These are phyloP conservation scores for Lucinisca nassula DNA, from an alignment of 2,888 invertebrate species.

Conservation along the genomic window DNA sequence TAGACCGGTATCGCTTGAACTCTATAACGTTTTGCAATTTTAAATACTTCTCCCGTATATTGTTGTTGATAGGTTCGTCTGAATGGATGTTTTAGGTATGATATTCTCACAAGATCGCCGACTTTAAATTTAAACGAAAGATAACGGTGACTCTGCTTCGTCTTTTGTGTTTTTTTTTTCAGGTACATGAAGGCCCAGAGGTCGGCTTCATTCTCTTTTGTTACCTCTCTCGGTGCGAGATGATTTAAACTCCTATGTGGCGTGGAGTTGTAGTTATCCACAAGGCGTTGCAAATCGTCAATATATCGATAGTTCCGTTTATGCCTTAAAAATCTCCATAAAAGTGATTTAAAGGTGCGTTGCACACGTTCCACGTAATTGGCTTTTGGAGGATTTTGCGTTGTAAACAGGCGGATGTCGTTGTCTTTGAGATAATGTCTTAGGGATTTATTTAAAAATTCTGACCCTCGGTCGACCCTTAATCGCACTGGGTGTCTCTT, in stretches of 20 bases:
- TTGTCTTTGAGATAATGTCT: conserved; percentile 17
- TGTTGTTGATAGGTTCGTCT: conserved; percentile 22
- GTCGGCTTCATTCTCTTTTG: conserved; percentile 26
- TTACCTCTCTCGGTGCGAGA: too few relatives aligned
- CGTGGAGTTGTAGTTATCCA: conserved; percentile 12
- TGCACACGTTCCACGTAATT: too few relatives aligned
- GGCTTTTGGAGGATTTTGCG: too few relatives aligned
- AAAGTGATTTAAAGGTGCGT: too few relatives aligned
- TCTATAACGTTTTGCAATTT: neutral
- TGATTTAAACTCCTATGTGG: conserved; percentile 15
- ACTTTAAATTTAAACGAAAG: conserved; percentile 11
- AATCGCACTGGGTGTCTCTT: too few relatives aligned
- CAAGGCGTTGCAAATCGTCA: conserved; percentile 16
- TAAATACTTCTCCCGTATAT: conserved; percentile 15
- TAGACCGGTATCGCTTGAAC: neutral
- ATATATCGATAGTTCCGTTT: conserved; percentile 26
- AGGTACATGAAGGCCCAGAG: conserved; percentile 9
- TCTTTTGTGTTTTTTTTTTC: neutral
- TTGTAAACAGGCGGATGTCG: too few relatives aligned
- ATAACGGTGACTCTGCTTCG: too few relatives aligned
- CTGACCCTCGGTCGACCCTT: too few relatives aligned
- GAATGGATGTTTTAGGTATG: conserved; percentile 22
- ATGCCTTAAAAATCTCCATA: too few relatives aligned
- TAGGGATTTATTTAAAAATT: conserved; percentile 7
- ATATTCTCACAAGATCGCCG: conserved; percentile 14